phyloP scores from a whole-genome alignment of 2,888 invertebrate genomes.

The Tenthredo scrophulariae region DNA sequence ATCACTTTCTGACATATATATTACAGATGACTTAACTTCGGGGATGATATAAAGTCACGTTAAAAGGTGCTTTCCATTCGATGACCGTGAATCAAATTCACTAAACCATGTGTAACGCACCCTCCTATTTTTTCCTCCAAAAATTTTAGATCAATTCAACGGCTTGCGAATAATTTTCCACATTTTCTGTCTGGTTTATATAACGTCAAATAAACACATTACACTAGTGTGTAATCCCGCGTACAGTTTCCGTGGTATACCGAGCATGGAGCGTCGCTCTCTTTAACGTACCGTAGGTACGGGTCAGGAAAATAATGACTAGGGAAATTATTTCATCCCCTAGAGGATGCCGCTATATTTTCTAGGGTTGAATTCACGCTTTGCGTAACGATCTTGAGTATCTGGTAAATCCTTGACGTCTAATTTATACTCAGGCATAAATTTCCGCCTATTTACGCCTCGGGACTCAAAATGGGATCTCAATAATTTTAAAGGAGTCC shows the following conservation, averaged over 20 bases:
- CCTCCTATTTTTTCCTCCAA: neutral
- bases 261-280: neutral
- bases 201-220: neutral
- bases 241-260: neutral
- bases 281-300: conserved; percentile 5
- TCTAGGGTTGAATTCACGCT: conserved; percentile 25
- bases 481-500: neutral
- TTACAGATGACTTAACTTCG: neutral
- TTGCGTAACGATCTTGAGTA: neutral
- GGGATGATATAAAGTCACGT: neutral
- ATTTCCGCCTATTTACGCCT: neutral
- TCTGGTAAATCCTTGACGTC: conserved; percentile 19
- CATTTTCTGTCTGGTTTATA: neutral
- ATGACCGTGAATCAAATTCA: neutral
- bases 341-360: conserved; percentile 7
- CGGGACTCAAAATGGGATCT: neutral
- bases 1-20: neutral
- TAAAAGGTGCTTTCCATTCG: neutral
- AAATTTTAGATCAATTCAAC: conserved; percentile 4
- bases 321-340: conserved; percentile 24
- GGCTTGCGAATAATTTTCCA: conserved; percentile 5
- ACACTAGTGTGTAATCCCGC: neutral
- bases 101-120: neutral
- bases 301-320: conserved; percentile 15
- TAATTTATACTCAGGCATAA: neutral